A percentile compares a stretch with the other conserved stretches of the same genome.
Conservation (phyloP, 2,113 vertebrate species). For the Clarias macrocephalus region DNA sequence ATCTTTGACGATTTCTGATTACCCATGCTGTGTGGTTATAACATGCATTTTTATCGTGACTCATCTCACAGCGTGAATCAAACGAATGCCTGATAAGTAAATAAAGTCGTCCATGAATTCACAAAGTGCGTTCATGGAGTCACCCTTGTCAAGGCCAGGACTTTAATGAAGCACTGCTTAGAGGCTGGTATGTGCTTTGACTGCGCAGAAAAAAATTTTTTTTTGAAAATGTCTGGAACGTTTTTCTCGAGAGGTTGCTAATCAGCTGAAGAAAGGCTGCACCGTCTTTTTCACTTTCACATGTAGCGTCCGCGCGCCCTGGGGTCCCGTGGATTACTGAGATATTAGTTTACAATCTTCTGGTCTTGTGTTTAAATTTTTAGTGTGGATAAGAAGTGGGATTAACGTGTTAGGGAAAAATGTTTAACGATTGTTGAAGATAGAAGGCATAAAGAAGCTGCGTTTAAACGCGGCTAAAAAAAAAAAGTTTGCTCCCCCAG, state of each 20-base stretch:
- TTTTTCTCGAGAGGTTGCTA: not conserved
- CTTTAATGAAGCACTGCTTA: not conserved
- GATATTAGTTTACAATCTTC: not conserved
- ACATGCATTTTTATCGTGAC: not conserved
- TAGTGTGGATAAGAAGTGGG: not conserved
- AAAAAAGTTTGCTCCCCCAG: not conserved
- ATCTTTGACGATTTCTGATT: not conserved
- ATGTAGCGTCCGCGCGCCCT: not conserved
- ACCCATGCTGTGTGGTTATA: not conserved
- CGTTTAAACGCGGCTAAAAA: not conserved
- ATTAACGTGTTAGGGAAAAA: not conserved
- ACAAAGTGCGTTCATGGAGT: not conserved
- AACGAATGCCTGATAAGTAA: not conserved
- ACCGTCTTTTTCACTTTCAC: not conserved
- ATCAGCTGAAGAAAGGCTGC: not conserved
- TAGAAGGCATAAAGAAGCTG: not conserved
- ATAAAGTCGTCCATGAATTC: not conserved
- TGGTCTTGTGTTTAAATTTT: not conserved
- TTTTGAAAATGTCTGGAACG: not conserved
- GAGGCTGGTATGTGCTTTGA: conserved; percentile 2
- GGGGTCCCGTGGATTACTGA: not conserved
- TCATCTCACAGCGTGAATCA: not conserved
- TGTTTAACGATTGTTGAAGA: not conserved
- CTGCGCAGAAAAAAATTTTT: not conserved
- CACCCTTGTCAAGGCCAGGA: not conserved